These are phyloP conservation scores for Elymnias hypermnestra DNA, from an alignment of 1,140 invertebrate species.

Conservation along the genomic window DNA sequence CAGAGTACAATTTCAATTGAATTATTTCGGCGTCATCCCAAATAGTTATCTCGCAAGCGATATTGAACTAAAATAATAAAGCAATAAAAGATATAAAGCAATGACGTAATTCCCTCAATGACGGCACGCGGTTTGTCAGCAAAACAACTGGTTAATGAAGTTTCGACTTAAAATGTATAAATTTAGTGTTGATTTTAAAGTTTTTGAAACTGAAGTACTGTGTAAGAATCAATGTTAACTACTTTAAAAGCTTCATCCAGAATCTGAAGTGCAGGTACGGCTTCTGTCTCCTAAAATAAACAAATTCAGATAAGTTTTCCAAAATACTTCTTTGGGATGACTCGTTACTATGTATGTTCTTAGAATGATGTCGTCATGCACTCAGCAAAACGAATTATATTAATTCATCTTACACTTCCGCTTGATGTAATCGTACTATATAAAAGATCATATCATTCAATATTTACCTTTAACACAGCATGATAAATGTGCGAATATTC, in stretches of 20 bases:
- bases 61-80: conserved; percentile 6
- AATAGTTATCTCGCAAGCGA: conserved; percentile 4
- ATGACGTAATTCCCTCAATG: neutral
- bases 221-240: conserved; percentile 47
- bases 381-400: neutral
- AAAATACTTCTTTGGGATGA: conserved; percentile 6
- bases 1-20: conserved; percentile 6
- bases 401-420: neutral
- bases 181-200: conserved; percentile 22
- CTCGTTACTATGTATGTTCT: conserved; percentile 1
- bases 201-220: conserved; percentile 39
- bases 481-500: too few species aligned
- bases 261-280: conserved; percentile 68
- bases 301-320: conserved; percentile 29
- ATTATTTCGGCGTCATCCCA: neutral
- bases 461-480: too few species aligned
- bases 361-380: neutral
- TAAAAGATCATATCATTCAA: too few species aligned
- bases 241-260: conserved; percentile 60
- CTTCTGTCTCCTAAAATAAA: conserved; percentile 72
- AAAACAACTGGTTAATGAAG: conserved; percentile 1
- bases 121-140: conserved; percentile 31
- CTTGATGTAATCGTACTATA: neutral
- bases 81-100: conserved; percentile 10
- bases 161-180: conserved; percentile 1